Conservation (phyloP, 2,113 vertebrate genomes). For the Lycocorax pyrrhopterus region DNA sequence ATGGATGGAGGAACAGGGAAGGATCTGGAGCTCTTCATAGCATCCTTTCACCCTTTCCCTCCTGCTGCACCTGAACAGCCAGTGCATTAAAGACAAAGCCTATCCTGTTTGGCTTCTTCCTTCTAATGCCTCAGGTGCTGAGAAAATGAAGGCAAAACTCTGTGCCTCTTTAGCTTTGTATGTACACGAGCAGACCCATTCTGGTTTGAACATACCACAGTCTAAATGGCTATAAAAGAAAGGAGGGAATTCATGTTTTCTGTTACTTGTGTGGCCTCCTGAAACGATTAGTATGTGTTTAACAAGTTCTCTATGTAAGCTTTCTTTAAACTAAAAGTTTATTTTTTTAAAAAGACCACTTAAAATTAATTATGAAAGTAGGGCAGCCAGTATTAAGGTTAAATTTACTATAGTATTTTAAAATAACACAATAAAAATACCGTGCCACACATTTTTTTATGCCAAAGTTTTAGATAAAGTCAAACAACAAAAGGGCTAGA, state of each 20-base stretch:
- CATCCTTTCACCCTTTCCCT: not conserved
- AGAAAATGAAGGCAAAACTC: conserved; percentile 7
- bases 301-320: not conserved
- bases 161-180: conserved; percentile 2
- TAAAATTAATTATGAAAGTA: not conserved
- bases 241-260: not conserved
- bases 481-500: not conserved
- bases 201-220: not conserved
- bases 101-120: not conserved
- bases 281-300: not conserved
- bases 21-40: not conserved
- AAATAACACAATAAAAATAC: conserved; percentile 26
- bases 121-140: not conserved
- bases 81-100: not conserved
- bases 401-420: not conserved
- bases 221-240: not conserved
- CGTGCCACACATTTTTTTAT: not conserved
- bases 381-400: not conserved
- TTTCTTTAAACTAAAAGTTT: conserved; percentile 15
- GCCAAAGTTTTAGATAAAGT: not conserved
- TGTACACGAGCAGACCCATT: not conserved
- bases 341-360: not conserved
- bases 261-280: not conserved
- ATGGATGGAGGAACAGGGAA: not conserved
- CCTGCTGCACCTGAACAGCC: not conserved